phyloP scores from a whole-genome alignment of 2,797 vertebrate species.

The Astyanax mexicanus region DNA sequence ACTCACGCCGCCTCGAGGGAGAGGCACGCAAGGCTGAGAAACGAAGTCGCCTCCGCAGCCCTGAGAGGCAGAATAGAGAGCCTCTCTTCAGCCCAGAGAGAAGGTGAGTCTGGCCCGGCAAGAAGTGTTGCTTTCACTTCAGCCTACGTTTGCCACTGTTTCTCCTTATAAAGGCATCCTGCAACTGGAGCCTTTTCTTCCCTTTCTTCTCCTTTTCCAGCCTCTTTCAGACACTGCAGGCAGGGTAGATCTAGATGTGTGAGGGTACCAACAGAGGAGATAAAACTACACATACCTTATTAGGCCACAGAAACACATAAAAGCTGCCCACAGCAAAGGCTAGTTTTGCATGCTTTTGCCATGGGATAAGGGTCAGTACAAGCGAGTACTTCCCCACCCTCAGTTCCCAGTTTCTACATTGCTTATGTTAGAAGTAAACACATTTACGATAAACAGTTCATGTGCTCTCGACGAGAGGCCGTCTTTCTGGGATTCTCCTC shows the following conservation, averaged over 20 bases:
- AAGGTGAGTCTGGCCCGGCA: constrained; percentile 73
- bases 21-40: constrained; percentile 81
- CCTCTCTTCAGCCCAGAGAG: constrained; percentile 79
- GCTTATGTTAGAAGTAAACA: constrained; percentile 51
- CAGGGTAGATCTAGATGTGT: background rate
- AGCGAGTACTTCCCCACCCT: constrained; percentile 24
- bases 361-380: constrained; percentile 23
- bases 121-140: background rate
- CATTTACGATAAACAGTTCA: constrained; percentile 56
- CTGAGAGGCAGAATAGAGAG: constrained; percentile 73
- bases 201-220: background rate
- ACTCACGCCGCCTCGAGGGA: constrained; percentile 66
- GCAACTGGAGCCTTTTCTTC: background rate
- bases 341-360: constrained; percentile 13
- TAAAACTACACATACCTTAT: constrained; percentile 36
- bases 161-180: constrained; percentile 16
- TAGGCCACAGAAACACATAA: constrained; percentile 19
- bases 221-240: background rate
- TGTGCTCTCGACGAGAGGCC: constrained; percentile 53
- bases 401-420: constrained; percentile 28
- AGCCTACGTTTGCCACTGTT: background rate
- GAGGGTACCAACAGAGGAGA: constrained; percentile 16
- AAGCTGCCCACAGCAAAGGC: background rate
- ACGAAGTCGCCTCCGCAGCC: constrained; percentile 77
- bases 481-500: constrained; percentile 45